Base-by-base conservation (phyloP, 2,113 vertebrate genomes). In the Pygoscelis antarcticus region DNA sequence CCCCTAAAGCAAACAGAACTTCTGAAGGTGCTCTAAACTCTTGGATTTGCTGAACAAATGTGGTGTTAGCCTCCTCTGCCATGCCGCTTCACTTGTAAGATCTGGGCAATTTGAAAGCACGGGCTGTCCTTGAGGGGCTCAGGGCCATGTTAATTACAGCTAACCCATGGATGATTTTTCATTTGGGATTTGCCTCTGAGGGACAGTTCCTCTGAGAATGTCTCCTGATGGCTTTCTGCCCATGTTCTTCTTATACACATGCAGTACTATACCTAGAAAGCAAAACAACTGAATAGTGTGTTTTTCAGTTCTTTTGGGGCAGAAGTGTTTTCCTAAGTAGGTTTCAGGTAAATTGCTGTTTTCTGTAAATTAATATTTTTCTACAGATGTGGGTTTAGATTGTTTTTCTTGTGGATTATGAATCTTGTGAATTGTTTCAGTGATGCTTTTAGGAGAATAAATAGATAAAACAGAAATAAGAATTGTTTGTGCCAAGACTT, bases 401-500 rank as follows among this genome's bases (percentile, higher is more conserved):
- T 1, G 17, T 72, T 94, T 86, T 95, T 61, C 77, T 69, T 85
- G 55, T 2, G 25, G 70, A 76, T 89, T 94, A 83, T 75, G 80
- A 94, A 83, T 80, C 55, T 89, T 83, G 58, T 66, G 81, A 94
- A 89, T 92, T 95, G 78, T 87, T 94, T 89, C 54, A 58, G 29
- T 61, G 66, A 76, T 70, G 74, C 77, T 94, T 96, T 93, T 94
- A 94, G 90, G 62, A 69, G 61, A 65, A 83, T 89, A 93, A 97
- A 90, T 30, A 94, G 93, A 77, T 94, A 74, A 93, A 95, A 62
- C 15, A 86, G 70, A 85, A 96, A 66, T 62, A 95, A 85, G 36
- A 83, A 66, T 65, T 90, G 44, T 65, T 97, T 7, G 7, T 92
- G 78, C 51, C 68, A 80, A 66, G 54, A 65, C 54, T 90, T 92